phyloP scores from a whole-genome alignment of 1,140 invertebrate genomes.

The Cotesia vestalis region DNA sequence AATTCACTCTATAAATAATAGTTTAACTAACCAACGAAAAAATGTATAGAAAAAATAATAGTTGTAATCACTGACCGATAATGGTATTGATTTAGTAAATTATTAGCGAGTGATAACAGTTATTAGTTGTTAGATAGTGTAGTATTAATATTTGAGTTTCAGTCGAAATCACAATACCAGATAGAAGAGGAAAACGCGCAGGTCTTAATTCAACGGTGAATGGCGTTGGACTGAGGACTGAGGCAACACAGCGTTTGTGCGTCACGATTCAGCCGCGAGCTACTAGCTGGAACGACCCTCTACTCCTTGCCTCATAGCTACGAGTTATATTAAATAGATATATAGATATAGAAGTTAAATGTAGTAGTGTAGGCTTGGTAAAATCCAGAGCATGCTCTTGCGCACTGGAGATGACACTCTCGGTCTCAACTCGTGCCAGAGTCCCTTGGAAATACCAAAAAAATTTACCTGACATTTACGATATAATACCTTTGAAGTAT shows the following conservation, averaged over 20 bases:
- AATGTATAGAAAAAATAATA: neutral
- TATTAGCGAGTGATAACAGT: slow-evolving; percentile 9
- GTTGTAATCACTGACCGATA: slow-evolving; percentile 9
- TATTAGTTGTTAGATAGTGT: neutral
- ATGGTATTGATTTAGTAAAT: slow-evolving; percentile 19
- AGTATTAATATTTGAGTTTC: too few species aligned
- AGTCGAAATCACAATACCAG: too few species aligned
- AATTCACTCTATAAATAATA: too few species aligned
- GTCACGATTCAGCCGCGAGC: slow-evolving; percentile 16
- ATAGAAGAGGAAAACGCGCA: slow-evolving; percentile 12
- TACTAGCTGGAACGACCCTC: slow-evolving; percentile 17
- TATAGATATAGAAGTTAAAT: slow-evolving; percentile 6
- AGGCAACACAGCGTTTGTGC: slow-evolving; percentile 34
- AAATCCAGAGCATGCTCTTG: slow-evolving; percentile 10
- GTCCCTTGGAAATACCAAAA: slow-evolving; percentile 7
- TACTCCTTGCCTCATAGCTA: neutral
- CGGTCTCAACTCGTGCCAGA: neutral
- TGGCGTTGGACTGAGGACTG: slow-evolving; percentile 49
- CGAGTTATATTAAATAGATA: slow-evolving; percentile 15
- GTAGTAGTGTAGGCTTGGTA: too few species aligned
- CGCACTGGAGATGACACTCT: slow-evolving; percentile 16
- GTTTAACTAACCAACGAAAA: neutral
- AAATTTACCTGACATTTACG: neutral
- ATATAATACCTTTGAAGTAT: neutral
- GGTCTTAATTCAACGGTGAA: slow-evolving; percentile 35